A percentile compares a stretch with the other conserved stretches of the same genome.
phyloP scores from a whole-genome alignment of 2,113 vertebrate genomes.

The Salvelinus namaycush region DNA sequence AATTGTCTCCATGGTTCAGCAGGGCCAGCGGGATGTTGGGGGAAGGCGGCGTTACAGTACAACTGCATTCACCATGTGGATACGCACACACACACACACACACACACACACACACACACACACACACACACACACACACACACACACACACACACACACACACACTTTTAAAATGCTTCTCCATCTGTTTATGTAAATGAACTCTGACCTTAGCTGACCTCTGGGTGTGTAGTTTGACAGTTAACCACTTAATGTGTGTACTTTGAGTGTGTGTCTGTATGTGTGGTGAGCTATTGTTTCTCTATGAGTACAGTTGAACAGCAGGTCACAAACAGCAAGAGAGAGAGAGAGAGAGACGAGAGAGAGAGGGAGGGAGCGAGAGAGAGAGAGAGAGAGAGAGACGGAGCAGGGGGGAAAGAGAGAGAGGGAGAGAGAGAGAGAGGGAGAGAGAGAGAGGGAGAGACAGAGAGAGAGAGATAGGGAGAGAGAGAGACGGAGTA shows the following conservation, averaged over 20 bases:
- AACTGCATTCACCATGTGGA: not conserved
- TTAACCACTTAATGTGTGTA: conserved; percentile 69
- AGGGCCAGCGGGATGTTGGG: conserved; percentile 34
- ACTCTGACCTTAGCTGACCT: conserved; percentile 68
- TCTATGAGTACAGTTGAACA: conserved; percentile 44
- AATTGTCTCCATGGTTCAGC: conserved; percentile 63
- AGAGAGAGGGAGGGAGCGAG: not conserved
- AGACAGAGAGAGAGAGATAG: conserved; percentile 8
- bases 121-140: too few species aligned
- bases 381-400: not conserved
- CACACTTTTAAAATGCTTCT: conserved; percentile 53
- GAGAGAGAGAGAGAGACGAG: not conserved
- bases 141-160: not conserved
- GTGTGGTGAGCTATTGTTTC: conserved; percentile 24
- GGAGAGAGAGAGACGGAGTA: conserved; percentile 13
- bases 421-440: not conserved
- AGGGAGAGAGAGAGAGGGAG: not conserved
- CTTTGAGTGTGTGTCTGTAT: conserved; percentile 22
- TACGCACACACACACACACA: not conserved
- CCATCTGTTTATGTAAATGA: conserved; percentile 76
- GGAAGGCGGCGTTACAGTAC: conserved; percentile 1
- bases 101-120: too few species aligned
- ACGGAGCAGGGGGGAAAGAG: conserved; percentile 1
- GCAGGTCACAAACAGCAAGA: conserved; percentile 32
- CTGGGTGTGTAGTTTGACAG: conserved; percentile 68